Evolutionary conservation across 1,140 invertebrate species (phyloP), one percentile per base, ranked within the genome.

Genomic region (Ptiloglossa arizonensis): DNA sequence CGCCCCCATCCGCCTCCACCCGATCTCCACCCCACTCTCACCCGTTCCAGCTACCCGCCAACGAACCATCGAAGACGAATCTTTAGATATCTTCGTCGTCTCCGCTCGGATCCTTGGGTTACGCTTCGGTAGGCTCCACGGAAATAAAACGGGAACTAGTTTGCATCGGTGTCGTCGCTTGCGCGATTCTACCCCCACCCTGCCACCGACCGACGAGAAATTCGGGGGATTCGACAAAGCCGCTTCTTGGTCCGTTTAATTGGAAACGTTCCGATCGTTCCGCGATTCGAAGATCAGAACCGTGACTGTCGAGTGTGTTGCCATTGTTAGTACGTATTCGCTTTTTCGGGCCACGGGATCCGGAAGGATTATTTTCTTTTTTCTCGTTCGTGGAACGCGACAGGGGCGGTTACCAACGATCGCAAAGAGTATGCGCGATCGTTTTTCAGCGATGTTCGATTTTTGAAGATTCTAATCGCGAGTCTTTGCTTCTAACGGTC

Each of bases 61-160:
- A 62, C 71, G 70, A 83, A 44, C 71, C 81, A 71, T 77, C 82
- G 82, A 85, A 85, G 72, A 76, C 79, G 84, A 74, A 86, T 80
- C 80, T 86, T 83, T 77, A 86, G 85, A 80, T 86, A 86, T 86
- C 81, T 85, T 60, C 67, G 67, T 68, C 83, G 83, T 79, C 79
- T 85, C 56, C 56, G 64, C 79, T 74, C 60, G 72, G 73, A 78
- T 85, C 81, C 76, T 72, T 68, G 78, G 79, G 72, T 80, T 80
- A 84, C 82, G 82, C 82, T 84, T 52, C 81, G 72, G 17, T 83
- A 62, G 71, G 48, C 63, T 80, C 48, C 41, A 29, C 63, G 60
- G 60, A 66, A 83, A 79, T 62, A 73, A 79, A 83, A 82, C 63
- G 50, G 29, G 79, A 59, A 62, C 69, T 79, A 70, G 64, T 74